phyloP scores from a whole-genome alignment of 1,140 invertebrate genomes.

The Aphelenchoides besseyi region DNA sequence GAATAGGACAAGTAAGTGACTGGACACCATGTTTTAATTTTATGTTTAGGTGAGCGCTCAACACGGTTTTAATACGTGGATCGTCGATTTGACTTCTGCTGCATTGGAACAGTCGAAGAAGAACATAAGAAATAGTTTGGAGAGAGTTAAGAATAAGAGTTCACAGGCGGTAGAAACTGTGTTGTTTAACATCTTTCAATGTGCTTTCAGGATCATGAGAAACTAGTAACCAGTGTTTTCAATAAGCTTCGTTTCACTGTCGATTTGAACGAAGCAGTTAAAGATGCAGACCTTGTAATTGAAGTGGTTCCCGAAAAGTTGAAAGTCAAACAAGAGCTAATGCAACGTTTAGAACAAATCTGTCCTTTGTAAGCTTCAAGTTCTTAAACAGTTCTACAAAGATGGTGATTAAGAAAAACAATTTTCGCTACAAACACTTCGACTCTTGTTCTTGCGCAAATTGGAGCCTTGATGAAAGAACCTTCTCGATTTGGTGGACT shows the following conservation, averaged over 20 bases:
- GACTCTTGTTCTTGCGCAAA: conserved; percentile 77
- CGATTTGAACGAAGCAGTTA: conserved; percentile 67
- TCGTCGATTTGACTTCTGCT: conserved; percentile 73
- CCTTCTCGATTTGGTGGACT: conserved; percentile 73
- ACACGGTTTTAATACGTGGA: conserved; percentile 68
- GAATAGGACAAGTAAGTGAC: conserved; percentile 75
- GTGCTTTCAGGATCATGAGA: conserved; percentile 65
- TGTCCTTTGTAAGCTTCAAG: neutral
- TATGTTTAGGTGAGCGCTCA: conserved; percentile 73
- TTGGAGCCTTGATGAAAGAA: conserved; percentile 68
- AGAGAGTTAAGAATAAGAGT: conserved; percentile 76
- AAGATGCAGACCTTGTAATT: conserved; percentile 56
- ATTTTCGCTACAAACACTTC: conserved; percentile 82
- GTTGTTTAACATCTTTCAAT: conserved; percentile 13
- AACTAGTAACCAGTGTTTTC: conserved; percentile 71
- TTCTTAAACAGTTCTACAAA: conserved; percentile 13
- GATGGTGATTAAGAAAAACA: conserved; percentile 14
- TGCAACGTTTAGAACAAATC: conserved; percentile 22
- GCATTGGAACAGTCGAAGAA: conserved; percentile 72
- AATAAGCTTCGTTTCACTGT: conserved; percentile 71
- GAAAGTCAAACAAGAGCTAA: conserved; percentile 53
- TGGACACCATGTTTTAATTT: conserved; percentile 26
- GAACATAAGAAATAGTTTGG: conserved; percentile 71
- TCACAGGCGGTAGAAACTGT: no score
- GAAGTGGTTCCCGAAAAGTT: conserved; percentile 61